A percentile compares a stretch with the other conserved stretches of the same genome.
Evolutionary conservation across 2,888 invertebrate genomes (phyloP).

Genomic region (Eledone cirrhosa): DNA sequence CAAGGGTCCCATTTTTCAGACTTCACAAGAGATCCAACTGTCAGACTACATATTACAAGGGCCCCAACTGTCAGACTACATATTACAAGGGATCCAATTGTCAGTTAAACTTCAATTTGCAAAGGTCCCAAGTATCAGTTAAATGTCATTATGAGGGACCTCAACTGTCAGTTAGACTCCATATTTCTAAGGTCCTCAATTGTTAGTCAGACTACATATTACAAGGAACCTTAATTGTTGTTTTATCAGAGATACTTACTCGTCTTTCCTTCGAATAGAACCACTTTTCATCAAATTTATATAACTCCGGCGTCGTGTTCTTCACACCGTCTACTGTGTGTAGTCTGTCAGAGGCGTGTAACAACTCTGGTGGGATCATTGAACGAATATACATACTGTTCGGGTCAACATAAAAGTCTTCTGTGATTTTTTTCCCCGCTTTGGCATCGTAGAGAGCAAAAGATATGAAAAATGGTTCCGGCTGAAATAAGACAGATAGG

Average conservation of each 20-base stretch:
- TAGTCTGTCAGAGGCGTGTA: conserved; percentile 51
- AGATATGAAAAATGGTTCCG: conserved; percentile 93
- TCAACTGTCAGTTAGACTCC: too few species aligned
- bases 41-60: too few species aligned
- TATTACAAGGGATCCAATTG: too few species aligned
- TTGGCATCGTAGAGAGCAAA: conserved; percentile 90
- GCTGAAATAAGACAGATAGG: conserved; percentile 66
- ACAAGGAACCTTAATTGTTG: too few species aligned
- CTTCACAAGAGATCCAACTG: too few species aligned
- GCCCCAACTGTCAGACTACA: too few species aligned
- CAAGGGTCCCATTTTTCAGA: too few species aligned
- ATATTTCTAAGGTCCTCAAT: too few species aligned
- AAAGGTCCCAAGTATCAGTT: too few species aligned
- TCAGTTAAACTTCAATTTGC: too few species aligned
- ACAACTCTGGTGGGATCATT: conserved; percentile 61
- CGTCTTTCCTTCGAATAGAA: conserved; percentile 65
- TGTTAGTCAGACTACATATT: too few species aligned
- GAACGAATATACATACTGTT: conserved; percentile 57
- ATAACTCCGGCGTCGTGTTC: conserved; percentile 69
- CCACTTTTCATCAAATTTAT: conserved; percentile 80
- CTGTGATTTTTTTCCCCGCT: conserved; percentile 86
- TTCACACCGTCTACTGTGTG: conserved; percentile 50
- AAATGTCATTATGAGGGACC: too few species aligned
- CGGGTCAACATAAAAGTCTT: conserved; percentile 80
- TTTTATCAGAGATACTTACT: conserved; percentile 35